These are phyloP conservation scores for Drosophila funebris DNA, from an alignment of 1,140 invertebrate genomes.

Conservation along the genomic window DNA sequence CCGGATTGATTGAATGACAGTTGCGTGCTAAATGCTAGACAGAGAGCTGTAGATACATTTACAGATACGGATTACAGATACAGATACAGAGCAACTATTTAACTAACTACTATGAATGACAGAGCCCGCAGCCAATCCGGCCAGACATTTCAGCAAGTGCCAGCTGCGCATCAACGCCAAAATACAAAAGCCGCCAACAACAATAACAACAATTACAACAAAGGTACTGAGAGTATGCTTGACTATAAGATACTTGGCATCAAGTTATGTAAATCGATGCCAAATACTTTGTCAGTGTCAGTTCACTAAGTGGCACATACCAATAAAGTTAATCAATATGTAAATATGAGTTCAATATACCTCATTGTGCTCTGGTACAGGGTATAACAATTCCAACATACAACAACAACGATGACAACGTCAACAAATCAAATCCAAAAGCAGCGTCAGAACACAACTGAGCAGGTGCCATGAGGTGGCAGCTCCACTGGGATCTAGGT, in stretches of 20 bases:
- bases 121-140: slow-evolving; percentile 59
- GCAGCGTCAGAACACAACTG: slow-evolving; percentile 54
- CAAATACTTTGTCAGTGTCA: background rate
- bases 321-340: background rate
- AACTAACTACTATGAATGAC: slow-evolving; percentile 69
- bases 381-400: slow-evolving; percentile 30
- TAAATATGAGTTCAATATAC: background rate
- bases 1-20: slow-evolving; percentile 74
- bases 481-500: slow-evolving; percentile 18
- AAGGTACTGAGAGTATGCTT: background rate
- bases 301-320: background rate
- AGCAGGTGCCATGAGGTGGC: slow-evolving; percentile 57
- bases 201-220: slow-evolving; percentile 17
- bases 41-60: slow-evolving; percentile 18
- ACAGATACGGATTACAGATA: slow-evolving; percentile 29
- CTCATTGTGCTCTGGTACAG: background rate
- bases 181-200: slow-evolving; percentile 65
- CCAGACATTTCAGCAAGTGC: slow-evolving; percentile 78
- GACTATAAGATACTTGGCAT: background rate
- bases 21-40: slow-evolving; percentile 73
- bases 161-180: slow-evolving; percentile 77
- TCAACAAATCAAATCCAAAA: slow-evolving; percentile 59
- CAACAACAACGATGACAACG: slow-evolving; percentile 17
- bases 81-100: slow-evolving; percentile 48
- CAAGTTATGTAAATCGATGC: background rate